phyloP scores from a whole-genome alignment of 1,140 invertebrate species.

The Nephotettix cincticeps region DNA sequence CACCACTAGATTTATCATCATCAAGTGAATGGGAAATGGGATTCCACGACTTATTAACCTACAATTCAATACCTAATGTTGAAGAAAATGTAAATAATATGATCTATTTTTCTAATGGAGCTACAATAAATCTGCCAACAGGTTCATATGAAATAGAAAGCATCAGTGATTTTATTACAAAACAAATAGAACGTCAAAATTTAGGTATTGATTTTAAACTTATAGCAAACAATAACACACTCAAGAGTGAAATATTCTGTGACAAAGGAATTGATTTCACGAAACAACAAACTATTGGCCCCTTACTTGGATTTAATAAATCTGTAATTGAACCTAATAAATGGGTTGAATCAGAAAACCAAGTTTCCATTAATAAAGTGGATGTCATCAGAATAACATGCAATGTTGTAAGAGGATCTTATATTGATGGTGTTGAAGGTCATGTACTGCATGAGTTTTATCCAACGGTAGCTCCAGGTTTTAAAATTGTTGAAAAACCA shows the following conservation, averaged over 20 bases:
- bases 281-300: background rate
- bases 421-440: slow-evolving; percentile 38
- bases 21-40: slow-evolving; percentile 9
- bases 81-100: slow-evolving; percentile 10
- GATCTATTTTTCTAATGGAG: background rate
- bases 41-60: slow-evolving; percentile 1
- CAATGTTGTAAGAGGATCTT: slow-evolving; percentile 37
- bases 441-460: slow-evolving; percentile 45
- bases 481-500: slow-evolving; percentile 42
- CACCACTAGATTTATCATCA: background rate
- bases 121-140: slow-evolving; percentile 11
- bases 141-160: slow-evolving; percentile 18
- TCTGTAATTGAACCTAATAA: background rate
- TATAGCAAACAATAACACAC: background rate
- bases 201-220: background rate
- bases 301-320: background rate
- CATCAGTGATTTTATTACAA: background rate
- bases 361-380: slow-evolving; percentile 24
- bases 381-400: slow-evolving; percentile 28
- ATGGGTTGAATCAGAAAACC: background rate
- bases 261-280: background rate
- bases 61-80: slow-evolving; percentile 26
- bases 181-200: background rate
- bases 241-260: slow-evolving; percentile 16
- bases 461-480: slow-evolving; percentile 38